Conservation (phyloP, 2,797 vertebrate genomes). For the Allochrocebus solatus region DNA sequence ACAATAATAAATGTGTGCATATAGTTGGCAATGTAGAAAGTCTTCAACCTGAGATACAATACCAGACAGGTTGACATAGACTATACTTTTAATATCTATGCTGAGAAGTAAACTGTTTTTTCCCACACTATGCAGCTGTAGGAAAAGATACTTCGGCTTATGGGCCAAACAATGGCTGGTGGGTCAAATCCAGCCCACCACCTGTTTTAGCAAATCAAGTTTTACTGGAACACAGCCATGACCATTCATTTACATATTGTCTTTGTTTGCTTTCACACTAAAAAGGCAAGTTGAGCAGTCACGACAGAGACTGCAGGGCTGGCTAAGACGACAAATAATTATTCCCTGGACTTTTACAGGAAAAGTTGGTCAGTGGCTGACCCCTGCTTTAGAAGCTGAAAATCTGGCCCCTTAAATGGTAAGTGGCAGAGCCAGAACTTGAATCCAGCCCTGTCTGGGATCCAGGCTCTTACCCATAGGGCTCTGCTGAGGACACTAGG, state of each 20-base stretch:
- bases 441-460: background rate
- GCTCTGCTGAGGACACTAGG: background rate
- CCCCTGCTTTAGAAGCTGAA: background rate
- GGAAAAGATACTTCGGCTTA: background rate
- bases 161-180: background rate
- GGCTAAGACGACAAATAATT: background rate
- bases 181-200: background rate
- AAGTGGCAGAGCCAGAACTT: background rate
- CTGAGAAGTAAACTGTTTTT: background rate
- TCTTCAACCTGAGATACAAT: background rate
- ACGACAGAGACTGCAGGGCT: background rate
- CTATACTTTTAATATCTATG: background rate
- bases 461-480: background rate
- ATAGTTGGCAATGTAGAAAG: background rate
- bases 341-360: background rate
- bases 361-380: background rate
- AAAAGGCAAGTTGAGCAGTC: background rate
- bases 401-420: background rate
- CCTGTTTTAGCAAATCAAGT: background rate
- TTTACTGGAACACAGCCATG: fast-evolving
- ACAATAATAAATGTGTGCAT: background rate
- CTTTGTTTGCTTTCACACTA: background rate
- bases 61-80: background rate
- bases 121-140: background rate
- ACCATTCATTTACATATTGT: background rate